A percentile compares a stretch with the other conserved stretches of the same genome.
Conservation (phyloP, 2,797 vertebrate genomes). For the Carcharodon carcharias region DNA sequence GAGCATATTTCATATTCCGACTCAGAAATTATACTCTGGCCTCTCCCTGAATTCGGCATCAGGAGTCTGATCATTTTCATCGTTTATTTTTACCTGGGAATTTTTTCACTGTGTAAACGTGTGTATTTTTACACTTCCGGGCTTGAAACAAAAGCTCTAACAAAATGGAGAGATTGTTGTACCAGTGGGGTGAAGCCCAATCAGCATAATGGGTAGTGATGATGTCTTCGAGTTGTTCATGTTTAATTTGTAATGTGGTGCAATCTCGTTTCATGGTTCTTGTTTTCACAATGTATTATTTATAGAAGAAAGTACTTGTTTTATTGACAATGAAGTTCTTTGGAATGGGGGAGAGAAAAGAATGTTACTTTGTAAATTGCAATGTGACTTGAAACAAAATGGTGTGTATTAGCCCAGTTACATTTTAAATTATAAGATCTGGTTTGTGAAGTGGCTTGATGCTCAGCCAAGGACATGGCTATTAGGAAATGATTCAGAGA, state of each 20-base stretch:
- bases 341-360: background rate
- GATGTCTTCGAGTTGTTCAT: background rate
- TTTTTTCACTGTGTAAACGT: background rate
- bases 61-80: background rate
- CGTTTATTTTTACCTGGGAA: background rate
- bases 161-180: constrained; percentile 15
- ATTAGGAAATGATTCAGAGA: constrained; percentile 7
- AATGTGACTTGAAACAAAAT: background rate
- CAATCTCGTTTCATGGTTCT: background rate
- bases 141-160: background rate
- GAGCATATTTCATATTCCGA: background rate
- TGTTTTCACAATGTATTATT: background rate
- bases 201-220: background rate
- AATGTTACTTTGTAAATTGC: constrained; percentile 7
- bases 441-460: background rate
- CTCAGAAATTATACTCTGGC: constrained; percentile 1
- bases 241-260: background rate
- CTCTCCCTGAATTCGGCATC: constrained; percentile 8
- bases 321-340: background rate
- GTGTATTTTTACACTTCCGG: background rate
- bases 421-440: background rate
- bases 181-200: background rate
- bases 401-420: background rate
- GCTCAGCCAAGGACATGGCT: background rate
- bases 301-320: background rate